phyloP scores from a whole-genome alignment of 2,797 vertebrate species.

The Phalloptychus januarius region DNA sequence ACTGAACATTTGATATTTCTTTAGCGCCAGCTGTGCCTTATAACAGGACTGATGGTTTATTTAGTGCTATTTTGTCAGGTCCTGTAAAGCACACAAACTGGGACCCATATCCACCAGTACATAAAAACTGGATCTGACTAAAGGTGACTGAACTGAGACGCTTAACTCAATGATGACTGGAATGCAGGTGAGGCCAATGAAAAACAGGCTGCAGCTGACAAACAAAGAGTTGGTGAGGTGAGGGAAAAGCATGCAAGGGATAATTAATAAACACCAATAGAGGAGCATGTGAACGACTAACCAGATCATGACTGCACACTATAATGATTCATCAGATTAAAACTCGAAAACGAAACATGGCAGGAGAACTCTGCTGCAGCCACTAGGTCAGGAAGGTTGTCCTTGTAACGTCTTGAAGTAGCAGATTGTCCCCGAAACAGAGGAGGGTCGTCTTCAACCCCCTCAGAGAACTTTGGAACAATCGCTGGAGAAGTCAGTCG shows the following conservation, averaged over 20 bases:
- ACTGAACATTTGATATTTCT: neutral
- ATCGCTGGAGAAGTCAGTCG: no score
- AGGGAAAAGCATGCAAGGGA: neutral
- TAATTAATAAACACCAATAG: neutral
- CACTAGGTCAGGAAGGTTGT: neutral
- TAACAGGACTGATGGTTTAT: neutral
- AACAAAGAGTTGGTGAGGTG: neutral
- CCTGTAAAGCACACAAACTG: neutral
- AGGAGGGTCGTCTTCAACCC: neutral
- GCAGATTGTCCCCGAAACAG: neutral
- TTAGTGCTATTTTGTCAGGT: neutral
- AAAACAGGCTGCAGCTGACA: neutral
- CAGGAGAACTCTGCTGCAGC: neutral
- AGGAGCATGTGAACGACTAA: neutral
- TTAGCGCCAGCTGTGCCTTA: neutral
- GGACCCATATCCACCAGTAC: neutral
- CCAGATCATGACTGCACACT: neutral
- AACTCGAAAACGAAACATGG: neutral
- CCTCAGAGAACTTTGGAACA: neutral
- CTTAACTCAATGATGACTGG: neutral
- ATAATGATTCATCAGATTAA: neutral
- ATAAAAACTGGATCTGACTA: neutral
- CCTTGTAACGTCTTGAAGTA: neutral
- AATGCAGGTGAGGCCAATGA: neutral
- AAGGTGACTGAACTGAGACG: neutral